Conservation (phyloP, 2,888 invertebrate species). For the Nephrotoma appendiculata region DNA sequence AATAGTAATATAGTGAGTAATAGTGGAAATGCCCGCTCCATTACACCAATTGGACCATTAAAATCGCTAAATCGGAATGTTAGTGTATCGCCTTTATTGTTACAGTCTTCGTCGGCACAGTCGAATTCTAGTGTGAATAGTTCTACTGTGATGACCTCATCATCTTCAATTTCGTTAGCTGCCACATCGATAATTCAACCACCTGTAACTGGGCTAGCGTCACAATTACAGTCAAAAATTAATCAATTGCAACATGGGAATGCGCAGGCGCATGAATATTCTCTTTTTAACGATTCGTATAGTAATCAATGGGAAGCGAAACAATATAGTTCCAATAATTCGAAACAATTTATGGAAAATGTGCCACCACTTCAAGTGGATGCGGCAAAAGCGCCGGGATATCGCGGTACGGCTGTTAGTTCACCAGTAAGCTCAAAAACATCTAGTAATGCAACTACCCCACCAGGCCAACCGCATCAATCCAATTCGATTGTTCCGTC, state of each 20-base stretch:
- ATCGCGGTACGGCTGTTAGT: slow-evolving; percentile 63
- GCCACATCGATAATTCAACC: slow-evolving; percentile 16
- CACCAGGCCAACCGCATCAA: slow-evolving; percentile 24
- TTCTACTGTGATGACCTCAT: slow-evolving; percentile 8
- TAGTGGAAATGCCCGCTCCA: slow-evolving; percentile 17
- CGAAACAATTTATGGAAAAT: slow-evolving; percentile 19
- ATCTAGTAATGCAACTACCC: slow-evolving; percentile 38
- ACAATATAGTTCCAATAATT: slow-evolving; percentile 34
- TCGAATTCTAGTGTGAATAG: not conserved
- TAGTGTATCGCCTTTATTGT: slow-evolving; percentile 15
- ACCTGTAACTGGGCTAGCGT: slow-evolving; percentile 15
- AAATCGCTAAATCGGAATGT: slow-evolving; percentile 17
- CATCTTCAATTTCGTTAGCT: slow-evolving; percentile 16
- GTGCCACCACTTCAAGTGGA: slow-evolving; percentile 34
- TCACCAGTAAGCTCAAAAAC: slow-evolving; percentile 57
- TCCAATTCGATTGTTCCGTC: slow-evolving; percentile 13
- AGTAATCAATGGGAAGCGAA: slow-evolving; percentile 35
- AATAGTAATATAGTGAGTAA: slow-evolving; percentile 7
- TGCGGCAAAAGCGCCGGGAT: slow-evolving; percentile 82
- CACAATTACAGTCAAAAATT: slow-evolving; percentile 23
- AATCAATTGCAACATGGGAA: slow-evolving; percentile 17
- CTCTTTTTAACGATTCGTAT: slow-evolving; percentile 66
- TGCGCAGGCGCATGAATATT: slow-evolving; percentile 53
- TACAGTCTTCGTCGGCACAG: not conserved
- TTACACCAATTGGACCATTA: slow-evolving; percentile 29